Evolutionary conservation across 1,140 invertebrate genomes (phyloP), one percentile per base, ranked within the genome.

Genomic region (Zaprionus ornatus): DNA sequence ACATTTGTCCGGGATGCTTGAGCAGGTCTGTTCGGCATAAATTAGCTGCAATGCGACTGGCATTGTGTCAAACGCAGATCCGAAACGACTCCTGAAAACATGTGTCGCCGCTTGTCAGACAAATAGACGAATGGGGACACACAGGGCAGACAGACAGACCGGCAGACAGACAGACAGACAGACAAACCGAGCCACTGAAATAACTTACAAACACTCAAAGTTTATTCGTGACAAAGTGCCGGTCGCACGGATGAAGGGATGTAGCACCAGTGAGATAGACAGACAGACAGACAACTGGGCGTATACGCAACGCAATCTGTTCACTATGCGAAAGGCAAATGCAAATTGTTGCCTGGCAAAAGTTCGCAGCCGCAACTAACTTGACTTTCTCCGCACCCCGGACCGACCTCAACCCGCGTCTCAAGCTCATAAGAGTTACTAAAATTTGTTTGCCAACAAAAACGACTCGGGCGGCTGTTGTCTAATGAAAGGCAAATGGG

Each of bases 391-490:
- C 42, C 9, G 42, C n/a, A 3, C 45, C 45, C 10, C 3, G 1
- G 1, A 7, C 15, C 4, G 15, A 7, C 35, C 32, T 10, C 42
- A 50, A 21, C 29, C 35, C 19, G 12, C 23, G 48, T 35, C 55
- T 45, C 19, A 21, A 45, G 6, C 55, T 66, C 37, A 42, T 60
- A 71, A 77, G 74, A 82, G 64, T 60, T 76, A 78, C 74, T 75
- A 52, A 80, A 87, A 84, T 88, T 86, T 83, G 83, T 87, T 87
- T 88, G 77, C 74, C 81, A 90, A 88, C 77, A 84, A 80, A 67
- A 61, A 74, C 35, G 74, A 61, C 74, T 59, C 50, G 63, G 57
- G 72, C 64, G 55, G 52, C 72, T 59, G 54, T 70, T 80, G 74
- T 61, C 55, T 83, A 87, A 87, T 88, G 84, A 88, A 76, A 71